Percentiles rank a stretch among this genome's conserved stretches.
These are phyloP conservation scores for Stichopus horrens DNA, from an alignment of 53 echinoderm and acorn worm genomes.

Conservation along the genomic window DNA sequence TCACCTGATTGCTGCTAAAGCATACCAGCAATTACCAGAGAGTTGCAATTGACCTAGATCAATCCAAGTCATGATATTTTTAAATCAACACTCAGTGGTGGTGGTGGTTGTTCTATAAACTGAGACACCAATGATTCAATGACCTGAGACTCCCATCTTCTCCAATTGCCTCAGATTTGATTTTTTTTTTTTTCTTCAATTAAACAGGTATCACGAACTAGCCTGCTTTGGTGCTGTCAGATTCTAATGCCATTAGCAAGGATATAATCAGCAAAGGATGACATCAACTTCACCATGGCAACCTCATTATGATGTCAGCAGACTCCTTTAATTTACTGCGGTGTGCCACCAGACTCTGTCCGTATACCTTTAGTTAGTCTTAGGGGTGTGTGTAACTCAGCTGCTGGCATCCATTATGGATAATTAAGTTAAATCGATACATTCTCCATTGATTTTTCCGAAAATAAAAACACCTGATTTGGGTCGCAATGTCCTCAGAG, in stretches of 20 bases:
- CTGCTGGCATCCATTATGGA: neutral
- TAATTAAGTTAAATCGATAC: conserved; percentile 2
- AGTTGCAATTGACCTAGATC: no score
- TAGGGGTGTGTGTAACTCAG: neutral
- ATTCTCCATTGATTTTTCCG: neutral
- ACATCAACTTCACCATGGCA: conserved; percentile 12
- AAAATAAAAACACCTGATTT: neutral
- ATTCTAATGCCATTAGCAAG: neutral
- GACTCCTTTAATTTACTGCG: neutral
- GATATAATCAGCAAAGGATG: neutral
- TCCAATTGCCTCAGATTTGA: neutral
- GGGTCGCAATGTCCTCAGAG: neutral
- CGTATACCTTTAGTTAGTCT: neutral
- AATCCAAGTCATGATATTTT: no score
- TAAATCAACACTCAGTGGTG: no score
- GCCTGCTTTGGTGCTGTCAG: neutral
- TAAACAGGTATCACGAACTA: neutral
- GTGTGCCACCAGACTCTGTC: neutral
- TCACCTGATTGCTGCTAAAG: no score
- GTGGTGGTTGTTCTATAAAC: no score
- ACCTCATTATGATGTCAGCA: neutral
- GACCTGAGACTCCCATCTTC: no score
- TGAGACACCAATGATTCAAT: no score
- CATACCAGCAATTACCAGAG: no score
- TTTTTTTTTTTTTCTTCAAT: neutral